Percentiles rank a stretch among this genome's conserved stretches.
These are phyloP conservation scores for Dicranocentrus wangi DNA, from an alignment of 2,888 invertebrate species.

Conservation along the genomic window DNA sequence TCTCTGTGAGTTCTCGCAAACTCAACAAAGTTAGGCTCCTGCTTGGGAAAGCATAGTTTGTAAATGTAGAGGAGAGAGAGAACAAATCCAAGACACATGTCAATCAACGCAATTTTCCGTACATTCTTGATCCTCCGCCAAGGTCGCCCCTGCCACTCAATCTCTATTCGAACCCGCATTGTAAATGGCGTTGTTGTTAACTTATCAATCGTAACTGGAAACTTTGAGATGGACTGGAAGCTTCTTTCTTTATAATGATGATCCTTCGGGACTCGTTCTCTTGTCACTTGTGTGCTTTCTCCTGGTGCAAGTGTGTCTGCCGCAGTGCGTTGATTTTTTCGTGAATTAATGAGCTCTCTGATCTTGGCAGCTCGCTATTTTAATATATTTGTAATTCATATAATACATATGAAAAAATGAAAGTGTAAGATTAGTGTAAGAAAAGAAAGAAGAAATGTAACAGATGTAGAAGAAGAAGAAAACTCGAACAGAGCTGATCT, in stretches of 20 bases:
- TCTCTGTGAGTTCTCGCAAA: slow-evolving; percentile 19
- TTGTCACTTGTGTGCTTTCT: neutral
- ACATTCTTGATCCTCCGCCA: slow-evolving; percentile 44
- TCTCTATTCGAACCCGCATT: slow-evolving; percentile 56
- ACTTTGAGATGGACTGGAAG: neutral
- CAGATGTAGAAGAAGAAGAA: neutral
- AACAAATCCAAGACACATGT: slow-evolving; percentile 46
- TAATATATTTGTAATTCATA: neutral
- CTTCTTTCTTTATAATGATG: neutral
- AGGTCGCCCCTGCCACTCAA: slow-evolving; percentile 62
- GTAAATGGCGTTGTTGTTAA: neutral
- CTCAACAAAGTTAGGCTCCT: slow-evolving; percentile 46
- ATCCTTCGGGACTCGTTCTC: neutral
- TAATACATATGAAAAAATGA: slow-evolving; percentile 2
- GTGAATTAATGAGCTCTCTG: slow-evolving; percentile 14
- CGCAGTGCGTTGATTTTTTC: slow-evolving; percentile 18
- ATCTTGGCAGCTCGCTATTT: slow-evolving; percentile 7
- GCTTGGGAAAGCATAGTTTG: slow-evolving; percentile 53
- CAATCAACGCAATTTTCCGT: slow-evolving; percentile 38
- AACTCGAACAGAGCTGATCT: neutral
- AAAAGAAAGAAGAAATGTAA: neutral
- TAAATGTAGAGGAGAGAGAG: slow-evolving; percentile 50
- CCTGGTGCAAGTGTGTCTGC: neutral
- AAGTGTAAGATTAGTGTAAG: neutral
- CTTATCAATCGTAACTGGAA: neutral